phyloP scores from a whole-genome alignment of 1,140 invertebrate species.

The Eumeta japonica region DNA sequence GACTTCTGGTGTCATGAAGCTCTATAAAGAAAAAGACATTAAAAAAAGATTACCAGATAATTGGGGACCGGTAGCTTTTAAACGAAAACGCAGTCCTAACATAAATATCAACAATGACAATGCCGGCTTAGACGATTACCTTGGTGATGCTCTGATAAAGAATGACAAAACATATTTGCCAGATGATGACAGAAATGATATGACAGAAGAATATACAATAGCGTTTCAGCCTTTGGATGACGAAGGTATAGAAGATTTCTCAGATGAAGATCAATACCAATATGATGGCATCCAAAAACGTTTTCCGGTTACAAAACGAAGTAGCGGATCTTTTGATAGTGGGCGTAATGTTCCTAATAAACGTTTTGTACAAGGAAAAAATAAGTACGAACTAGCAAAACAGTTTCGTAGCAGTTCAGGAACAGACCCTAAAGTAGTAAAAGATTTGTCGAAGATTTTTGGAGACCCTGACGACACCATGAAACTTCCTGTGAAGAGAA shows the following conservation, averaged over 20 bases:
- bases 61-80: constrained; percentile 54
- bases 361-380: constrained; percentile 40
- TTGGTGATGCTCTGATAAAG: neutral
- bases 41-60: constrained; percentile 45
- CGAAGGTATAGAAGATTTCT: constrained; percentile 41
- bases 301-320: constrained; percentile 65
- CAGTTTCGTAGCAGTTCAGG: constrained; percentile 47
- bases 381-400: constrained; percentile 38
- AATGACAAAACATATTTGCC: constrained; percentile 42
- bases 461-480: constrained; percentile 36
- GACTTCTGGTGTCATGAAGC: constrained; percentile 41
- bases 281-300: constrained; percentile 57
- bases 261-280: constrained; percentile 43
- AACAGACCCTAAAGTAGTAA: constrained; percentile 56
- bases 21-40: constrained; percentile 50
- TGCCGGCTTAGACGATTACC: constrained; percentile 21
- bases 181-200: constrained; percentile 43
- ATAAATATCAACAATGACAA: constrained; percentile 29
- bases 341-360: constrained; percentile 52
- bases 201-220: constrained; percentile 58
- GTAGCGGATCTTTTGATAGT: constrained; percentile 45
- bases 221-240: constrained; percentile 57
- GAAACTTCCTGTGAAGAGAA: constrained; percentile 50
- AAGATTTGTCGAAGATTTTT: constrained; percentile 60
- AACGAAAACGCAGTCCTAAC: constrained; percentile 49